Evolutionary conservation across 1,140 invertebrate species (phyloP), one percentile per base, ranked within the genome.

Genomic region (Drosophila obscura): DNA sequence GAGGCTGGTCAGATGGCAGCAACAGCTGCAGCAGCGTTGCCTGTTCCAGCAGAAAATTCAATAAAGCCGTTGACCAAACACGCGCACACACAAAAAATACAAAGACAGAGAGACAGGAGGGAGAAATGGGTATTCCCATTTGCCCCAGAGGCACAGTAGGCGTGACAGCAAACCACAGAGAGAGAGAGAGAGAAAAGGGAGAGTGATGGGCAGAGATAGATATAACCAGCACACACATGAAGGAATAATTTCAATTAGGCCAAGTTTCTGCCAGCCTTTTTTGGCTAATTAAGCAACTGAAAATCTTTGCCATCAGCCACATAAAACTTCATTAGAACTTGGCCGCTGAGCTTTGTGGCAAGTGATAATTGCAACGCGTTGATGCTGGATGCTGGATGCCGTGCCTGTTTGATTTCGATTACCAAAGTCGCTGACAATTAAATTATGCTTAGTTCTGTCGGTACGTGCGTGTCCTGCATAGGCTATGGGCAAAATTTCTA

Each of bases 201-300:
- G 41, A 39, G 22, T 22, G 22, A 22, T 22, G 22, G 2, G 22
- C 1, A 52, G 39, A 35, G 41, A 44, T 22, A 31, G 39, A 15
- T 24, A 61, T 9, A 19, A 19, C 4, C 19, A 31, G 8, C 13
- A 19, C 77, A 50, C 24, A 50, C 56, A 65, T 51, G 48, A 26
- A 31, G 26, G 22, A 63, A 80, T 76, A 62, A 84, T 83, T 84
- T 84, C 80, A 83, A 83, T 83, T 83, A 76, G 72, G 64, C 44
- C 35, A 63, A 75, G 49, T 73, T 72, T 49, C 63, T 52, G 35
- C 52, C 13, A 45, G 48, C 24, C 26, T 43, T 50, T 50, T 43
- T 50, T 73, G 80, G 77, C 80, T 84, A 83, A 83, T 83, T 84
- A 68, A 51, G 80, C 76, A 55, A 49, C 60, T 57, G 61, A 65